Evolutionary conservation across 2,888 invertebrate species (phyloP).

Genomic region (Mactromeris polynyma): DNA sequence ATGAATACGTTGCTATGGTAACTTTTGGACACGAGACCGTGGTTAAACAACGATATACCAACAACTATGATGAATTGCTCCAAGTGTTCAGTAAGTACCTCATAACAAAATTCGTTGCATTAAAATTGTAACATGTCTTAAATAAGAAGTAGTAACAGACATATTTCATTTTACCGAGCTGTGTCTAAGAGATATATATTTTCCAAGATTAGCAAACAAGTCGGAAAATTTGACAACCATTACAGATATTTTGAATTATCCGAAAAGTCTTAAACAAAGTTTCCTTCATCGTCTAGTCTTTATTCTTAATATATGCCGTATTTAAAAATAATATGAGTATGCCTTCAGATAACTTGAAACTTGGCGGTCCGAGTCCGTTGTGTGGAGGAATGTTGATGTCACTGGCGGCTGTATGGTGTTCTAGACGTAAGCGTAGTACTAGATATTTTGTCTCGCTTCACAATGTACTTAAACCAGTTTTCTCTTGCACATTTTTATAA

Average conservation of each 20-base stretch:
- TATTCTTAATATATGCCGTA: not conserved
- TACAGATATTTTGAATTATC: too few species aligned
- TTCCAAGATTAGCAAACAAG: too few species aligned
- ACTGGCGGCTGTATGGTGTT: not conserved
- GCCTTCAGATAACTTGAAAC: conserved; percentile 3
- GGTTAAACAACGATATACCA: not conserved
- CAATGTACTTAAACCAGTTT: too few species aligned
- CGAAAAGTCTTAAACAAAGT: too few species aligned
- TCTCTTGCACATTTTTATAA: too few species aligned
- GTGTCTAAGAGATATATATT: not conserved
- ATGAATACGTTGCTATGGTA: conserved; percentile 19
- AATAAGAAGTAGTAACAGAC: too few species aligned
- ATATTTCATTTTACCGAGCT: not conserved
- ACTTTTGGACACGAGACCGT: conserved; percentile 28
- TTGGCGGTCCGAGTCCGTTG: conserved; percentile 24
- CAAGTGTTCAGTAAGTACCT: not conserved
- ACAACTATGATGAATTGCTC: not conserved
- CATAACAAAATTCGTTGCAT: too few species aligned
- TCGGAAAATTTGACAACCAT: too few species aligned
- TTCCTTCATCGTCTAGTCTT: too few species aligned
- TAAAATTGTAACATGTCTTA: too few species aligned
- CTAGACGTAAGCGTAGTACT: conserved; percentile 10
- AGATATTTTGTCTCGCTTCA: not conserved
- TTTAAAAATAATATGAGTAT: not conserved
- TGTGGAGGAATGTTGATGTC: conserved; percentile 23